A percentile compares a stretch with the other conserved stretches of the same genome.
These are phyloP conservation scores for Pseudorasbora parva DNA, from an alignment of 2,113 vertebrate genomes.

Conservation along the genomic window DNA sequence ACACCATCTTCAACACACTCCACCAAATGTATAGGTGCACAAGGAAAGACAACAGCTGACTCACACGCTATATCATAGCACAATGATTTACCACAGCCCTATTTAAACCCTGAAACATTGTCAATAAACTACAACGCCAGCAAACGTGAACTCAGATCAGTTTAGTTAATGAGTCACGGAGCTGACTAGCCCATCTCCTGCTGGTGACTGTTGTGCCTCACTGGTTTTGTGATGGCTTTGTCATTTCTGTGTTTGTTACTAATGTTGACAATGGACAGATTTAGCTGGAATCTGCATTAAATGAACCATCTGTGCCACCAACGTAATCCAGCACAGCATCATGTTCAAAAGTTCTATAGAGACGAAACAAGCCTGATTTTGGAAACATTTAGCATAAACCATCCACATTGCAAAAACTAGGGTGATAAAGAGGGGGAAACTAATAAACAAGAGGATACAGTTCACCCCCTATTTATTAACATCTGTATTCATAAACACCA, in stretches of 20 bases:
- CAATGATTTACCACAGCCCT: neutral
- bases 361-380: neutral
- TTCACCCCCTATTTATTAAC: neutral
- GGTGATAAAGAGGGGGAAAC: neutral
- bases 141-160: neutral
- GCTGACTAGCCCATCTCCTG: neutral
- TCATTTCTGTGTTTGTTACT: neutral
- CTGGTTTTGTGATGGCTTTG: neutral
- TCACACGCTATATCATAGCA: neutral
- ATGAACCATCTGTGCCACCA: slow-evolving; percentile 2
- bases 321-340: neutral
- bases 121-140: neutral
- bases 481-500: neutral
- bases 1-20: slow-evolving; percentile 1
- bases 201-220: neutral
- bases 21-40: neutral
- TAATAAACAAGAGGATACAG: neutral
- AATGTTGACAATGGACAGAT: neutral
- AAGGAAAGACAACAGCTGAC: slow-evolving; percentile 17
- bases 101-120: neutral
- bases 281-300: neutral
- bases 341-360: neutral
- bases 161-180: slow-evolving; percentile 4
- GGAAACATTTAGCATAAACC: neutral
- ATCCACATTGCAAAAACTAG: neutral